These are phyloP conservation scores for Mellilla xanthometata DNA, from an alignment of 2,888 invertebrate genomes.

Conservation along the genomic window DNA sequence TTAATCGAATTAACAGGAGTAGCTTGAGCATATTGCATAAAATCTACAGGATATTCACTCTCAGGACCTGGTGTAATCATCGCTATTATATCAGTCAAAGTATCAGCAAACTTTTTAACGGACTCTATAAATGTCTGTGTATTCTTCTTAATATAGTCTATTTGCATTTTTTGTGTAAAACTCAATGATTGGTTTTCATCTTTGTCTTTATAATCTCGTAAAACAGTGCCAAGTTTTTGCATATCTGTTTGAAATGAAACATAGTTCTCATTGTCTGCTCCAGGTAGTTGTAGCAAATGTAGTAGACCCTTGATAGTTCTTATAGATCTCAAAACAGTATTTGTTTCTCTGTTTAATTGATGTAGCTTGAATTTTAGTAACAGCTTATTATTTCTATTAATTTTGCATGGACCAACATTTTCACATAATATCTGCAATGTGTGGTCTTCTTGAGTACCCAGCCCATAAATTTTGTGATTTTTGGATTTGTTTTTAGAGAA, in stretches of 20 bases:
- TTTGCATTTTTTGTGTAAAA: conserved; percentile 45
- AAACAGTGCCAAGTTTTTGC: conserved; percentile 46
- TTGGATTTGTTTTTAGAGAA: conserved; percentile 35
- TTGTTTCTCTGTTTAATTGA: conserved; percentile 50
- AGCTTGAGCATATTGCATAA: background rate
- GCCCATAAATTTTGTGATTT: conserved; percentile 23
- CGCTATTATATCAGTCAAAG: conserved; percentile 53
- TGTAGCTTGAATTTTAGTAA: conserved; percentile 48
- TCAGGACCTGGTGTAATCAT: conserved; percentile 1
- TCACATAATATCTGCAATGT: conserved; percentile 51
- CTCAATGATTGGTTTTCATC: conserved; percentile 32
- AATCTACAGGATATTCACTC: no score
- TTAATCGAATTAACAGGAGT: background rate
- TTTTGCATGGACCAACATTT: conserved; percentile 47
- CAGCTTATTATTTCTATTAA: conserved; percentile 37
- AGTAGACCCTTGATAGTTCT: conserved; percentile 58
- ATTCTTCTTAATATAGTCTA: conserved; percentile 55
- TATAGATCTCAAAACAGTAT: conserved; percentile 50
- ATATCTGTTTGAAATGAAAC: conserved; percentile 36
- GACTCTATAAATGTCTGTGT: conserved; percentile 52
- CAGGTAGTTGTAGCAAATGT: conserved; percentile 39
- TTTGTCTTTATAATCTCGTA: conserved; percentile 39
- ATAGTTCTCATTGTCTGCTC: conserved; percentile 12
- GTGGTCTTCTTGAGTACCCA: conserved; percentile 37
- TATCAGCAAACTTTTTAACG: conserved; percentile 53